Evolutionary conservation across 2,888 invertebrate species (phyloP).

Genomic region (Agrotis clavis): DNA sequence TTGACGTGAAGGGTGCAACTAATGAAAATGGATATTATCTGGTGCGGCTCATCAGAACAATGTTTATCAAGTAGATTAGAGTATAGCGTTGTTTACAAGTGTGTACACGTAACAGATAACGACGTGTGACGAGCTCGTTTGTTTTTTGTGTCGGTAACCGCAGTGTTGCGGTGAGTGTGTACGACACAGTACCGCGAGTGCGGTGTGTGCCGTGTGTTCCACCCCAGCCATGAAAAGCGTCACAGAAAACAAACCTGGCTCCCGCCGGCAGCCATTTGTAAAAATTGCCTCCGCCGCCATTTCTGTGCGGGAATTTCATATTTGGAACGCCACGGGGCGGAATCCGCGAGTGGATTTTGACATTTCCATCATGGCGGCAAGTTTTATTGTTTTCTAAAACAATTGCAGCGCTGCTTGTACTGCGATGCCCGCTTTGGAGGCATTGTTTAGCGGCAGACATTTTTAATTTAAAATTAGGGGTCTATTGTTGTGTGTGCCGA

Average conservation of each 20-base stretch:
- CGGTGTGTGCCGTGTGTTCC: constrained; percentile 34
- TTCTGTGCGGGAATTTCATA: constrained; percentile 90
- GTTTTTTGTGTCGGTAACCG: constrained; percentile 50
- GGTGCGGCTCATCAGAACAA: constrained; percentile 19
- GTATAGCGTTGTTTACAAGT: constrained; percentile 7
- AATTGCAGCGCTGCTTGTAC: constrained; percentile 73
- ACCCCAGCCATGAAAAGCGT: constrained; percentile 70
- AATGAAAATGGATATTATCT: constrained; percentile 40
- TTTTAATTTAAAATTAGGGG: constrained; percentile 87
- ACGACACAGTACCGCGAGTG: constrained; percentile 9
- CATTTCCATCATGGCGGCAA: constrained; percentile 84
- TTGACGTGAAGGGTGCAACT: constrained; percentile 42
- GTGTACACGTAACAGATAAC: constrained; percentile 10
- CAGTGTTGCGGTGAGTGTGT: constrained; percentile 43
- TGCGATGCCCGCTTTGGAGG: constrained; percentile 82
- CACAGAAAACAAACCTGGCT: constrained; percentile 79
- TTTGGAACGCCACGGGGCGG: constrained; percentile 88
- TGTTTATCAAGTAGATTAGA: constrained; percentile 9
- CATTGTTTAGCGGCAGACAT: constrained; percentile 86
- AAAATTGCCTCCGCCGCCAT: constrained; percentile 90
- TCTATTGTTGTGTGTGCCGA: constrained; percentile 67
- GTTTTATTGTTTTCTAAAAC: constrained; percentile 89
- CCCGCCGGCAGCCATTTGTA: constrained; percentile 90
- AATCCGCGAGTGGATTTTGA: constrained; percentile 82
- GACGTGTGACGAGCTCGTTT: constrained; percentile 15